These are phyloP conservation scores for Brachionus paranguensis DNA, from an alignment of 1,140 invertebrate genomes.

Conservation along the genomic window DNA sequence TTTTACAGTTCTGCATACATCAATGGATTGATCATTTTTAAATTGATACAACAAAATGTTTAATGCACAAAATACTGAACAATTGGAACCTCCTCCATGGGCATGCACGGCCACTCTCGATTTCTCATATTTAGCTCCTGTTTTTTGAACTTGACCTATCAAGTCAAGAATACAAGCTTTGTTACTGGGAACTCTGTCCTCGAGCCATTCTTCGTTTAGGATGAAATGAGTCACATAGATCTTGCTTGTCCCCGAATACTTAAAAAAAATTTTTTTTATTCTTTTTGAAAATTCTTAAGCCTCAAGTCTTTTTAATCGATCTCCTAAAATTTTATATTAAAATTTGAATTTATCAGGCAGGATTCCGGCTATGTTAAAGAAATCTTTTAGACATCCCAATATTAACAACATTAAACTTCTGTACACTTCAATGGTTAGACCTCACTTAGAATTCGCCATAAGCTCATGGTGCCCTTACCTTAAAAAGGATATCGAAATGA, in stretches of 20 bases:
- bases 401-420: too few species aligned
- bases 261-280: neutral
- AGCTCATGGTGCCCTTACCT: too few species aligned
- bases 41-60: slow-evolving; percentile 94
- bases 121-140: slow-evolving; percentile 84
- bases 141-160: slow-evolving; percentile 98
- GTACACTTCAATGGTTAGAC: too few species aligned
- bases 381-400: too few species aligned
- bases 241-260: slow-evolving; percentile 20
- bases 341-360: too few species aligned
- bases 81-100: slow-evolving; percentile 71
- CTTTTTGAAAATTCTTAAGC: neutral
- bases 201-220: slow-evolving; percentile 4
- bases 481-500: too few species aligned
- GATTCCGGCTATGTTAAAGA: too few species aligned
- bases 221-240: slow-evolving; percentile 7
- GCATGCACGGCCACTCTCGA: slow-evolving; percentile 95
- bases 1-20: slow-evolving; percentile 97
- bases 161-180: slow-evolving; percentile 67
- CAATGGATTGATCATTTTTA: slow-evolving; percentile 97
- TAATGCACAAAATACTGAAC: slow-evolving; percentile 91
- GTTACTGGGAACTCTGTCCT: neutral
- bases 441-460: too few species aligned
- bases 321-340: too few species aligned
- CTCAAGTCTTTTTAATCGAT: too few species aligned